phyloP scores from a whole-genome alignment of 1,140 invertebrate species.

The Asbolus verrucosus region DNA sequence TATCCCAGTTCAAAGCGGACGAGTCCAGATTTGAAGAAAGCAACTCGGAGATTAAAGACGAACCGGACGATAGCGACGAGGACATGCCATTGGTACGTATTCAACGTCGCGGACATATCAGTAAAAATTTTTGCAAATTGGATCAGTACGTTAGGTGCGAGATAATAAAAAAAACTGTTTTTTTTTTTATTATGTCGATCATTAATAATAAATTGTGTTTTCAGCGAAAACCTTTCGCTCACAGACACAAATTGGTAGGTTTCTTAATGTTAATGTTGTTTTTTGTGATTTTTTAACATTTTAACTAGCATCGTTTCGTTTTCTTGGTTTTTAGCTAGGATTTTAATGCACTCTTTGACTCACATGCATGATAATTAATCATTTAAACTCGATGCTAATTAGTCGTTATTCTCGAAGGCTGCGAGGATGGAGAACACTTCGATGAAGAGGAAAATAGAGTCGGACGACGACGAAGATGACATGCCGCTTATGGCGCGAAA shows the following conservation, averaged over 20 bases:
- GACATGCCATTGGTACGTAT: conserved; percentile 80
- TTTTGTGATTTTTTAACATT: conserved; percentile 42
- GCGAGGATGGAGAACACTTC: conserved; percentile 55
- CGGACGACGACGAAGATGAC: conserved; percentile 75
- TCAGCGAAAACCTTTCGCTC: conserved; percentile 50
- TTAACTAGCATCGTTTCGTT: conserved; percentile 42
- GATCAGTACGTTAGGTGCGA: not conserved
- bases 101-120: no score
- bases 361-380: conserved; percentile 1
- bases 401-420: conserved; percentile 57
- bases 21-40: conserved; percentile 66
- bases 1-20: conserved; percentile 72
- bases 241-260: conserved; percentile 52
- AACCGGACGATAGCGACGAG: conserved; percentile 74
- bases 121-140: no score
- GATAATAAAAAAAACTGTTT: conserved; percentile 23
- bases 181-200: conserved; percentile 10
- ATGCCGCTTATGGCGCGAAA: conserved; percentile 77
- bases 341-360: conserved; percentile 1
- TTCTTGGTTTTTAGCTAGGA: conserved; percentile 12
- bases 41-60: conserved; percentile 66
- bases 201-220: conserved; percentile 45
- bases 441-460: conserved; percentile 66
- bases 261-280: conserved; percentile 44
- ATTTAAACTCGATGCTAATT: not conserved